A percentile compares a stretch with the other conserved stretches of the same genome.
Conservation (phyloP, 2,797 vertebrate genomes). For the Columba guinea region DNA sequence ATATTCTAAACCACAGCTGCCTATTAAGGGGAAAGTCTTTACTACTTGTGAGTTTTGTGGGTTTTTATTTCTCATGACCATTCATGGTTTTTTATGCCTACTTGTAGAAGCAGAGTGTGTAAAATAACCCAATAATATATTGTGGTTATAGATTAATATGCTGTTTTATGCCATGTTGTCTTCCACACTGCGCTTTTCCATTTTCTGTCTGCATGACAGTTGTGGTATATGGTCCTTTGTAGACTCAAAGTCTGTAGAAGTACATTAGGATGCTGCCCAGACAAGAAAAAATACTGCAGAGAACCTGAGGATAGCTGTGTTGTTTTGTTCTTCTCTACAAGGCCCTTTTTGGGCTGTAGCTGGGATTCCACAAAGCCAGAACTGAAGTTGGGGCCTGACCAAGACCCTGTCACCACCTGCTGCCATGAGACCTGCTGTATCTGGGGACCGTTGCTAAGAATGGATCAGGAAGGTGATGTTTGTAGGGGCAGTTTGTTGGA, state of each 20-base stretch:
- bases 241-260: neutral
- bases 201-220: too few species aligned
- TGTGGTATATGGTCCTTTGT: neutral
- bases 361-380: neutral
- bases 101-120: neutral
- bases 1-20: neutral
- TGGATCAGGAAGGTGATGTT: neutral
- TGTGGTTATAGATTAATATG: neutral
- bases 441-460: neutral
- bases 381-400: neutral
- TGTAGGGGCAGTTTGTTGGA: neutral
- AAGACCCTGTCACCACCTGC: neutral
- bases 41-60: neutral
- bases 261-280: neutral
- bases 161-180: neutral
- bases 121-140: neutral
- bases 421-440: neutral
- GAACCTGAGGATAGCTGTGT: neutral
- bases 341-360: neutral
- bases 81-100: neutral
- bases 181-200: fast-evolving
- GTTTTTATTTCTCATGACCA: neutral
- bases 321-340: neutral
- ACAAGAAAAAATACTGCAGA: neutral
- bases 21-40: neutral